Base-by-base conservation (phyloP, 2,888 invertebrate species). In the Acleris holmiana region DNA sequence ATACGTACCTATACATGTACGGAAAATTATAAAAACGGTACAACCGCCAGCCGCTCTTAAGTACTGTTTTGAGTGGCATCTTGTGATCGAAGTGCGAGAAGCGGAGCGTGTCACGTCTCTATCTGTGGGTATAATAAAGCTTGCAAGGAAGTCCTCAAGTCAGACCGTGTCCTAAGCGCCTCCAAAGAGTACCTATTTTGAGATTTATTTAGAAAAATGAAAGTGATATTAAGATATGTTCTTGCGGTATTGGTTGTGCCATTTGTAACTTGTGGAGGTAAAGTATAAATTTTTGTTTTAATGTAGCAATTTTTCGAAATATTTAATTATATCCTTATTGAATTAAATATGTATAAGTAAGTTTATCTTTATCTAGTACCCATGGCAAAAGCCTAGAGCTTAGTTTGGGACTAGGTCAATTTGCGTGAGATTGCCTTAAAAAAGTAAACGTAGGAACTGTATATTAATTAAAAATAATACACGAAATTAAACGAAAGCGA, bases 241-340 rank as follows among this genome's bases (percentile, higher is more conserved):
- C 19, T 59, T 1, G 40, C 47, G 48, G 13, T 54, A 13, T 23
- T 53, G 44, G 58, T 53, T 19, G 64, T 59, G 48, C 58, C 35
- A 41, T 44, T 35, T 1, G 47, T 54, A 44, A 4, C 41, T 54
- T 64, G 59, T 54, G 58, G 25, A 59, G 64, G 64, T 64, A 54
- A 59, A 7, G 53, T 64, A 54, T 19, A 13, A 4, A 7, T 23
- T 25, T 6, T 4, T n/a, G n/a, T 49, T 49, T 49, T 6, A 21
- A 47, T 10, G n/a, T n/a, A n/a, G n/a, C n/a, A n/a, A 19, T 13
- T 19, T 47, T 44, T 44, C 6, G 0, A n/a, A 29, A 2, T 29
- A 29, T 29, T 29, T 29, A 8, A 29, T 2, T 29, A 29, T 25
- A 41, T 41, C n/a, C 15, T 4, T 8, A 8, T 29, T 29, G 8